phyloP scores from a whole-genome alignment of 2,888 invertebrate species.

The Tetanocera ferruginea region DNA sequence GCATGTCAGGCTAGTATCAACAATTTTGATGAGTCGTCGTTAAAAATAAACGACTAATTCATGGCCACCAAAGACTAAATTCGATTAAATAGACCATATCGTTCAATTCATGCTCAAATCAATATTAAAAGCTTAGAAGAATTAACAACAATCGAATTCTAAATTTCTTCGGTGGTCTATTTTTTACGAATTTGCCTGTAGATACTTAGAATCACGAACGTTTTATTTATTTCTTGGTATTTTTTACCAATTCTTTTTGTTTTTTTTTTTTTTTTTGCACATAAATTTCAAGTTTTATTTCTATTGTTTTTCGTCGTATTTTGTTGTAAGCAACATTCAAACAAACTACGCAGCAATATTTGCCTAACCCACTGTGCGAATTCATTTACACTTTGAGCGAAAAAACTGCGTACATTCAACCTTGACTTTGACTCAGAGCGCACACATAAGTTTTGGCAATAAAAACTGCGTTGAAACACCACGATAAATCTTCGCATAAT shows the following conservation, averaged over 20 bases:
- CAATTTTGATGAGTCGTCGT: too few species aligned
- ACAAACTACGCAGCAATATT: constrained; percentile 20
- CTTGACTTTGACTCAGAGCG: constrained; percentile 16
- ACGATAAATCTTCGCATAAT: neutral
- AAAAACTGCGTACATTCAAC: constrained; percentile 10
- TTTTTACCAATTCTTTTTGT: neutral
- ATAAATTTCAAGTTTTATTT: neutral
- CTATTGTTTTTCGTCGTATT: neutral
- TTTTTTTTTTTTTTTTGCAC: neutral
- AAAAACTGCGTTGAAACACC: neutral
- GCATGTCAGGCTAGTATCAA: too few species aligned
- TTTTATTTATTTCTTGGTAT: neutral
- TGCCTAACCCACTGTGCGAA: constrained; percentile 22
- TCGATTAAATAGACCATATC: too few species aligned
- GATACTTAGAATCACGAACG: neutral
- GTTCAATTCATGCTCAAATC: too few species aligned
- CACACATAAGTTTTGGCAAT: constrained; percentile 13
- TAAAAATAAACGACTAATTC: too few species aligned
- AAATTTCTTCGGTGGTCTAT: neutral
- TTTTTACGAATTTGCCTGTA: neutral
- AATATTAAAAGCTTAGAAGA: too few species aligned
- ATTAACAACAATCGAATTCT: too few species aligned
- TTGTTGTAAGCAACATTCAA: neutral
- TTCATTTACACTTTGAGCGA: constrained; percentile 1
- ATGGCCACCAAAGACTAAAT: too few species aligned